Evolutionary conservation across 2,888 invertebrate genomes (phyloP).

Genomic region (Lycia hirtaria): DNA sequence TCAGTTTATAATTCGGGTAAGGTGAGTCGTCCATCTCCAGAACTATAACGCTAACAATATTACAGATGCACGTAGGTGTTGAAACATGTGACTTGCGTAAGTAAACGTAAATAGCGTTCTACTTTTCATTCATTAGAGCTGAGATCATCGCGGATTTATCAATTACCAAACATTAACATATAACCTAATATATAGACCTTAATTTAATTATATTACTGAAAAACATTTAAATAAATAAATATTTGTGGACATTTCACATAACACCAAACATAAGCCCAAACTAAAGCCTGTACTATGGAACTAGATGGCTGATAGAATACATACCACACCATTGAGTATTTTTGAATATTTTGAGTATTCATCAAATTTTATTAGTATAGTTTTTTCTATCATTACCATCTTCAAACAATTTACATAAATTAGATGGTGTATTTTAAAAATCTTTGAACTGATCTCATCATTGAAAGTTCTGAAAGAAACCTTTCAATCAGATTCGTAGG

Average conservation of each 20-base stretch:
- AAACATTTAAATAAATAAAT: too few relatives aligned
- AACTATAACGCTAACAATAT: constrained; percentile 2
- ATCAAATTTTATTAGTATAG: too few relatives aligned
- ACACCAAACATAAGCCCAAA: too few relatives aligned
- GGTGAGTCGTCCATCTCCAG: background rate
- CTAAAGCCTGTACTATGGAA: too few relatives aligned
- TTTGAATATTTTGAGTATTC: too few relatives aligned
- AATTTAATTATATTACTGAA: too few relatives aligned
- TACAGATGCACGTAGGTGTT: constrained; percentile 10
- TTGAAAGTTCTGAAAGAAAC: background rate
- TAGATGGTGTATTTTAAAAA: background rate
- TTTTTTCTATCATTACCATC: background rate
- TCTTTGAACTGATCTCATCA: constrained; percentile 6
- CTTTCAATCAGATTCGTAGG: constrained; percentile 1
- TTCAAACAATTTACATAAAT: background rate
- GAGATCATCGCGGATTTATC: constrained; percentile 4
- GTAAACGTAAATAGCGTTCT: constrained; percentile 7
- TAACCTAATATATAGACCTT: too few relatives aligned
- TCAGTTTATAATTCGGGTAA: too few relatives aligned
- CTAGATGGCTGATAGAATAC: too few relatives aligned
- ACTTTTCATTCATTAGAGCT: constrained; percentile 3
- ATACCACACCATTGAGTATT: too few relatives aligned
- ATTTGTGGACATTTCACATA: too few relatives aligned
- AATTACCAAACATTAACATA: too few relatives aligned
- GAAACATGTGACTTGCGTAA: constrained; percentile 11